Conservation (phyloP, 2,888 invertebrate genomes). For the Ectropis crepuscularia region DNA sequence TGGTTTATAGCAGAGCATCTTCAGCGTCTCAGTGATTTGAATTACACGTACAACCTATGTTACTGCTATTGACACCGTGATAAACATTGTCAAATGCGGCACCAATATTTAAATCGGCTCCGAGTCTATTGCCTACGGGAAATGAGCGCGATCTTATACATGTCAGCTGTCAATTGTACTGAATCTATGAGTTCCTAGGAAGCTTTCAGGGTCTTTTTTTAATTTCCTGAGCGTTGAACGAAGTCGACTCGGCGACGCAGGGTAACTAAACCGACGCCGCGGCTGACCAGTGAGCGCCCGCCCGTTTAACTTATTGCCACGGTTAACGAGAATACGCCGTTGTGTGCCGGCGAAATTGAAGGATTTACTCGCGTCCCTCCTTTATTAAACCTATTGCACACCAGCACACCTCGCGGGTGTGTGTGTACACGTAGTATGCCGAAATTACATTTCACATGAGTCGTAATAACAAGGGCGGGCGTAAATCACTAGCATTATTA, state of each 20-base stretch:
- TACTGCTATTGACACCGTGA: too few relatives aligned
- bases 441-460: constrained; percentile 85
- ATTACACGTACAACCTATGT: too few relatives aligned
- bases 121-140: too few relatives aligned
- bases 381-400: constrained; percentile 85
- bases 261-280: constrained; percentile 30
- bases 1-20: too few relatives aligned
- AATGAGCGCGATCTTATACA: too few relatives aligned
- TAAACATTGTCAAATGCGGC: too few relatives aligned
- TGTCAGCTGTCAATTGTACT: constrained; percentile 5
- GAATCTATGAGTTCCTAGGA: constrained; percentile 50
- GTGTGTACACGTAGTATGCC: constrained; percentile 77
- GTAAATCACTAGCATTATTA: constrained; percentile 84
- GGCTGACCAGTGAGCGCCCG: constrained; percentile 45
- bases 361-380: constrained; percentile 85
- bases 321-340: constrained; percentile 84
- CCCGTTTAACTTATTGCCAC: constrained; percentile 85
- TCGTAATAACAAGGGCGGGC: constrained; percentile 84
- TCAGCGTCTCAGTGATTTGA: too few relatives aligned
- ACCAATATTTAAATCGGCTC: too few relatives aligned
- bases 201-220: constrained; percentile 54
- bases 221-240: constrained; percentile 64
- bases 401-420: constrained; percentile 54
- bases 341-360: constrained; percentile 84
- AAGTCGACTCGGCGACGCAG: constrained; percentile 40